Evolutionary conservation across 1,140 invertebrate genomes (phyloP).

Genomic region (Myzus persicae): DNA sequence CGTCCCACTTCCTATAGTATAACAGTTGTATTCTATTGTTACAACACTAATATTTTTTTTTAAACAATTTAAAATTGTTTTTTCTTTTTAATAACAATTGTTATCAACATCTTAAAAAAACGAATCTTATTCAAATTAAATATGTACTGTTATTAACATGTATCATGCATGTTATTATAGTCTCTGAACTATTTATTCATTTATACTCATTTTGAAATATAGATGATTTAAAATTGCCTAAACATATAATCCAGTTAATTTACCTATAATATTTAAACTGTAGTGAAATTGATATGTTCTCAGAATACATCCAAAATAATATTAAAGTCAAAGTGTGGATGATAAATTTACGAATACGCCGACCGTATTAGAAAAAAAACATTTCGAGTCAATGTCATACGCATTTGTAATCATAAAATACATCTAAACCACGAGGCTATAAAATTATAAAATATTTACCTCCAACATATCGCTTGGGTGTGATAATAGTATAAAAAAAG

Average conservation of each 20-base stretch:
- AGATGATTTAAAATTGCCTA: not conserved
- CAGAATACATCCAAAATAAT: not conserved
- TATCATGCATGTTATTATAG: not conserved
- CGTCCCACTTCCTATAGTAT: not conserved
- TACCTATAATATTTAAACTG: not conserved
- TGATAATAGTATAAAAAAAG: not conserved
- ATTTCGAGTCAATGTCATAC: not conserved
- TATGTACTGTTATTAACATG: not conserved
- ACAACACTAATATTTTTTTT: not conserved
- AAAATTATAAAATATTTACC: constrained; percentile 16
- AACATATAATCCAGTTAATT: not conserved
- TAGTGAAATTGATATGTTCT: not conserved
- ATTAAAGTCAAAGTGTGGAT: no score
- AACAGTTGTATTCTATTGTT: not conserved
- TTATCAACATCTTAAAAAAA: not conserved
- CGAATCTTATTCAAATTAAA: not conserved
- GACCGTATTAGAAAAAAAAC: not conserved
- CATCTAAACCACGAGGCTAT: not conserved
- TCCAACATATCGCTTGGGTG: not conserved
- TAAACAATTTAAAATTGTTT: not conserved
- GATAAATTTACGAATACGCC: not conserved
- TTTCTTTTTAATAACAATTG: not conserved
- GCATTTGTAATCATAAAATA: not conserved
- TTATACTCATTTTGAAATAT: not conserved
- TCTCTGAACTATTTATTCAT: no score